Evolutionary conservation across 2,888 invertebrate genomes (phyloP).

Genomic region (Hirtodrosophila confusa): DNA sequence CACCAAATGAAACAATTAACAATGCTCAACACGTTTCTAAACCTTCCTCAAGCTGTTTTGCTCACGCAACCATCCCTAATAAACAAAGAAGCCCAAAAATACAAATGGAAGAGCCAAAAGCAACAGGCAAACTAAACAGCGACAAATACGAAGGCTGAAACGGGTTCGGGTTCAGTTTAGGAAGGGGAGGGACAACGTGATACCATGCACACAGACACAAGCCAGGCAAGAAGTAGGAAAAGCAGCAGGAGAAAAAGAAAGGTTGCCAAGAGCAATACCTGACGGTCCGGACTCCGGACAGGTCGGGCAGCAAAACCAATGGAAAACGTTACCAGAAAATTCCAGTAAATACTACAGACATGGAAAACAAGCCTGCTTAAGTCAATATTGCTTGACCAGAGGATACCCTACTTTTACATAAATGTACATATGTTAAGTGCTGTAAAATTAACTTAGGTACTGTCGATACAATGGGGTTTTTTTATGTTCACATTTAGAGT

Average conservation of each 20-base stretch:
- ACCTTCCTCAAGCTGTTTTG: not conserved
- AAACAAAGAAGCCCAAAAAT: slow-evolving; percentile 5
- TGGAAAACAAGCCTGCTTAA: slow-evolving; percentile 4
- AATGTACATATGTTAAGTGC: too few relatives aligned
- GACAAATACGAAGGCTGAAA: not conserved
- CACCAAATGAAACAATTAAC: not conserved
- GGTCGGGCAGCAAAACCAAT: slow-evolving; percentile 25
- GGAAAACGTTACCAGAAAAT: slow-evolving; percentile 52
- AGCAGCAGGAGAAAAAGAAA: slow-evolving; percentile 22
- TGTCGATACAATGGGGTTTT: too few relatives aligned
- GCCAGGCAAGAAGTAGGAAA: slow-evolving; percentile 9
- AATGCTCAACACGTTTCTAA: not conserved
- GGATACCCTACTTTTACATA: too few relatives aligned
- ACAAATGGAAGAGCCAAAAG: slow-evolving; percentile 6
- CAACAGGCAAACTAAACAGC: slow-evolving; percentile 11
- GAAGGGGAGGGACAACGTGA: slow-evolving; percentile 22
- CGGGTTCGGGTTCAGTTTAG: slow-evolving; percentile 2
- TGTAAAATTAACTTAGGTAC: too few relatives aligned
- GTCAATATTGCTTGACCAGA: too few relatives aligned
- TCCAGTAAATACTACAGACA: slow-evolving; percentile 28
- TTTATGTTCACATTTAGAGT: too few relatives aligned
- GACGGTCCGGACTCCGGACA: slow-evolving; percentile 28
- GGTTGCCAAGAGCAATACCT: slow-evolving; percentile 14
- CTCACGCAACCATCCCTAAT: slow-evolving; percentile 14
- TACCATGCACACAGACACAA: slow-evolving; percentile 20